Conservation (phyloP, 2,797 vertebrate species). For the Micromesistius poutassou region DNA sequence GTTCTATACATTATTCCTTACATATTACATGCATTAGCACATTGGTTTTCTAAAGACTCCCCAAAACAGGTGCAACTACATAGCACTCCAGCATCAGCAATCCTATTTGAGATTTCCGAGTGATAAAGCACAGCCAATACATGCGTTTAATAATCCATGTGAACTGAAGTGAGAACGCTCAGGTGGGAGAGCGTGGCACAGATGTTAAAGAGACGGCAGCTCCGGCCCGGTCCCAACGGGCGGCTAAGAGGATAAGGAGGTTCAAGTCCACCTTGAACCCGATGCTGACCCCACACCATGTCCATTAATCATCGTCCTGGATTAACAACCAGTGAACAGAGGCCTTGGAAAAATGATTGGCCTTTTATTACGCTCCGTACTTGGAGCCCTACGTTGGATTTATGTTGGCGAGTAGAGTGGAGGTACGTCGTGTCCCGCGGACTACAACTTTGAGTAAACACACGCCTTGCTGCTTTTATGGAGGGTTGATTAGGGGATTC, state of each 20-base stretch:
- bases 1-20: too few relatives aligned
- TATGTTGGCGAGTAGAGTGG: constrained; percentile 15
- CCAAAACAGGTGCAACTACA: neutral
- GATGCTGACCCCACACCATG: constrained; percentile 27
- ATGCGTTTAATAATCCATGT: neutral
- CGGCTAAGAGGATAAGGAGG: constrained; percentile 23
- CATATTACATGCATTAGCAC: neutral
- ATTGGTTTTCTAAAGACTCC: neutral
- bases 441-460: neutral
- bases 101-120: neutral
- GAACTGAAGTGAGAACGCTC: neutral
- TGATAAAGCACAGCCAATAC: neutral
- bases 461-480: neutral
- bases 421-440: neutral
- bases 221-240: neutral
- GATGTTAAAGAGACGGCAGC: neutral
- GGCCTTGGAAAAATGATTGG: constrained; percentile 36
- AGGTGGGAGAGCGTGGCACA: neutral
- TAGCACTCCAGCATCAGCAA: neutral
- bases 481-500: neutral
- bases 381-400: neutral
- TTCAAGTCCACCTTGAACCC: constrained; percentile 33
- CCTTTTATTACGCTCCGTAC: constrained; percentile 25
- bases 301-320: constrained; percentile 46
- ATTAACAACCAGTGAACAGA: constrained; percentile 25